These are phyloP conservation scores for Sitta carolinensis DNA, from an alignment of 2,797 vertebrate genomes.

Conservation along the genomic window DNA sequence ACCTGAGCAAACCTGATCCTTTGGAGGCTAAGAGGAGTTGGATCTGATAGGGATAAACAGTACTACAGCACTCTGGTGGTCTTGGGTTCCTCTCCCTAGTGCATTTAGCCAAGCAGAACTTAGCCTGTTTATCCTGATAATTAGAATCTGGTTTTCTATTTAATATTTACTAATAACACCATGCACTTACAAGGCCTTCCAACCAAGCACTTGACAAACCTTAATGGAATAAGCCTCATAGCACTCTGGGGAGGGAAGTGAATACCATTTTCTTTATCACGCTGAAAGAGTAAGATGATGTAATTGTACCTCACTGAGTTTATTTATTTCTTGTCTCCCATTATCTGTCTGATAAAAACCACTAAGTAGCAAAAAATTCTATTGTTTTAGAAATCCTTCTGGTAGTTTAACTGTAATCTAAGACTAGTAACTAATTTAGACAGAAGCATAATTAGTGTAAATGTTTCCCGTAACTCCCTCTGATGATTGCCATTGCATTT, in stretches of 20 bases:
- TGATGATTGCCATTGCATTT: slow-evolving; percentile 20
- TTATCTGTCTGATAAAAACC: slow-evolving; percentile 42
- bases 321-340: slow-evolving; percentile 50
- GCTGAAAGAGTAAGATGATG: slow-evolving; percentile 52
- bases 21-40: not conserved
- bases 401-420: slow-evolving; percentile 6
- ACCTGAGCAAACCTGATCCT: not conserved
- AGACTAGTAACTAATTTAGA: slow-evolving; percentile 54
- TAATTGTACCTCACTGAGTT: slow-evolving; percentile 31
- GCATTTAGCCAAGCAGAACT: slow-evolving; percentile 45
- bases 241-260: slow-evolving; percentile 60
- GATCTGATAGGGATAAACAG: not conserved
- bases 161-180: slow-evolving; percentile 58
- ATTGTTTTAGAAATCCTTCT: slow-evolving; percentile 47
- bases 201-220: slow-evolving; percentile 62
- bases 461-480: slow-evolving; percentile 24
- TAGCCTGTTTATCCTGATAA: slow-evolving; percentile 60
- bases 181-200: slow-evolving; percentile 53
- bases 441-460: slow-evolving; percentile 35
- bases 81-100: slow-evolving; percentile 6
- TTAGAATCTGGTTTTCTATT: slow-evolving; percentile 55
- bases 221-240: slow-evolving; percentile 66
- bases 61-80: not conserved
- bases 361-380: slow-evolving; percentile 39
- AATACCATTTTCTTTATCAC: slow-evolving; percentile 56